Conservation (phyloP, 1,140 invertebrate species). For the Hetaerina americana region DNA sequence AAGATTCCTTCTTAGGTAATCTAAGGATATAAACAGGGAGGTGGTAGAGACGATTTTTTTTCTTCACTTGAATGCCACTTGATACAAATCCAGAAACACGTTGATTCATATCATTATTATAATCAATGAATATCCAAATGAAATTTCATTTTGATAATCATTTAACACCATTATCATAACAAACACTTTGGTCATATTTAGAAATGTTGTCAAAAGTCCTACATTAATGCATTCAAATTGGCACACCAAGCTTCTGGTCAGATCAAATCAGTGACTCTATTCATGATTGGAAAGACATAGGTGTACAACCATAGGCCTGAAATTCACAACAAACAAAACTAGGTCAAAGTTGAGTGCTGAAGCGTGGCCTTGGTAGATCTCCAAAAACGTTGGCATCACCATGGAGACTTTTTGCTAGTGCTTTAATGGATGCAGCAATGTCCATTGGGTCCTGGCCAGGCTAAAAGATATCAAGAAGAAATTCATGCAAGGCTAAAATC, state of each 20-base stretch:
- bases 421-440: conserved; percentile 76
- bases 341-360: conserved; percentile 62
- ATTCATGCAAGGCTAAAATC: conserved; percentile 17
- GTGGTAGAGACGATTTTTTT: background rate
- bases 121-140: no score
- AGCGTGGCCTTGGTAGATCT: conserved; percentile 63
- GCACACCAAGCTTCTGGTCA: background rate
- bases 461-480: no score
- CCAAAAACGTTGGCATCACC: conserved; percentile 66
- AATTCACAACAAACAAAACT: background rate
- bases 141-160: background rate
- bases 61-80: background rate
- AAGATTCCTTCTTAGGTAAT: background rate
- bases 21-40: background rate
- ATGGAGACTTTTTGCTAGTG: conserved; percentile 70
- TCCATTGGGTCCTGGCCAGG: conserved; percentile 37
- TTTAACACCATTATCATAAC: background rate
- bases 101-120: background rate
- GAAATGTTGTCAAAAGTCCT: background rate
- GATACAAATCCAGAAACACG: background rate
- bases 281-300: background rate
- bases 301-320: background rate
- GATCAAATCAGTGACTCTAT: background rate
- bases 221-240: background rate
- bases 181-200: background rate